Conservation (phyloP, 1,140 invertebrate species). For the Brachionus angularis region DNA sequence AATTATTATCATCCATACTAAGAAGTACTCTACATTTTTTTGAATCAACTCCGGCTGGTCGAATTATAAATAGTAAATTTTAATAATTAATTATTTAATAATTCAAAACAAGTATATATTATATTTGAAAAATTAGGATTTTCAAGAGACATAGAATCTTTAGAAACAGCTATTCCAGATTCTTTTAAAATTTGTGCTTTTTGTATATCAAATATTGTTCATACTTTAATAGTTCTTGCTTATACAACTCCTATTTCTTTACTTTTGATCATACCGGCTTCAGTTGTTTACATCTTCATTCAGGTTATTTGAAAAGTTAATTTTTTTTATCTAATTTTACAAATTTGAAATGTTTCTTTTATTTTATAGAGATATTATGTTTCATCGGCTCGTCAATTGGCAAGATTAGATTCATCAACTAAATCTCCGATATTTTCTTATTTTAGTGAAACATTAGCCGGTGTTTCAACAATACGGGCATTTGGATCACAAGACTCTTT, state of each 20-base stretch:
- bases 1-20: constrained; percentile 60
- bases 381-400: constrained; percentile 83
- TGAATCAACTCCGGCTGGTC: constrained; percentile 71
- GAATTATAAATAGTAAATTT: constrained; percentile 65
- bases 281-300: constrained; percentile 34
- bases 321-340: neutral
- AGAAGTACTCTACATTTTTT: constrained; percentile 68
- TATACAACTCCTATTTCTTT: constrained; percentile 42
- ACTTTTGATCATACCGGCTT: constrained; percentile 29
- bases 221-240: constrained; percentile 42
- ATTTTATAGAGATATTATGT: constrained; percentile 65
- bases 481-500: constrained; percentile 60
- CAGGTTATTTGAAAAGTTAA: neutral
- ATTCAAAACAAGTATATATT: neutral
- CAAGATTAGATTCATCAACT: constrained; percentile 89
- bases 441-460: constrained; percentile 77
- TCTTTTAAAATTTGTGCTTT: constrained; percentile 41
- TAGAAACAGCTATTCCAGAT: constrained; percentile 58
- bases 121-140: constrained; percentile 57
- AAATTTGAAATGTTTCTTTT: too few species aligned
- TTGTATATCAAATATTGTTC: constrained; percentile 31
- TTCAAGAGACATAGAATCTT: constrained; percentile 59
- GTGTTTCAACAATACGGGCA: constrained; percentile 62
- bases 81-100: neutral
- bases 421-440: constrained; percentile 96